Evolutionary conservation across 2,888 invertebrate genomes (phyloP).

Genomic region (Phalera bucephala): DNA sequence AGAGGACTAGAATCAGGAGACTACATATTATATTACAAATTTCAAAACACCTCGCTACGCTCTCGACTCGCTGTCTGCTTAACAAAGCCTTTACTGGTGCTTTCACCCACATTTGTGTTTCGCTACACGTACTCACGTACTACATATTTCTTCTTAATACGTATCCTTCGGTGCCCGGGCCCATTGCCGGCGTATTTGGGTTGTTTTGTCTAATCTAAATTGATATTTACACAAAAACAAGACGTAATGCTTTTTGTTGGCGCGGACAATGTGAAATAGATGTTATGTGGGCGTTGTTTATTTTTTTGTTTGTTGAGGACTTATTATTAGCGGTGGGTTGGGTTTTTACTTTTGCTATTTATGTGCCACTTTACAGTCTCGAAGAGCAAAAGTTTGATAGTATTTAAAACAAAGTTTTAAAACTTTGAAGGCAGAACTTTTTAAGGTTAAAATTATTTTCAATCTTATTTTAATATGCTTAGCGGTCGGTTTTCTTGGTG

Average conservation of each 20-base stretch:
- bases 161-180: conserved; percentile 34
- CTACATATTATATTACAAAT: no score
- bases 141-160: conserved; percentile 62
- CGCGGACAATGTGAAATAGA: conserved; percentile 16
- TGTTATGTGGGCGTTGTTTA: conserved; percentile 14
- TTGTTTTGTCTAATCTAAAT: conserved; percentile 50
- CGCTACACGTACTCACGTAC: conserved; percentile 50
- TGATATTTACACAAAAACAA: no score
- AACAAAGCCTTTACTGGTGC: no score
- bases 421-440: no score
- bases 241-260: conserved; percentile 25
- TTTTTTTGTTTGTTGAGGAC: background rate
- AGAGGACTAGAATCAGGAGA: no score
- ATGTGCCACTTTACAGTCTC: background rate
- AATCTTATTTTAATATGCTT: no score
- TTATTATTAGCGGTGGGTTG: background rate
- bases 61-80: no score
- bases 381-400: background rate
- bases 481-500: no score
- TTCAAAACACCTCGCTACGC: no score
- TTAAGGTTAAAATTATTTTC: no score
- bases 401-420: no score
- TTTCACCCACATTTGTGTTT: conserved; percentile 44
- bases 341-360: background rate
- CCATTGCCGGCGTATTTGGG: no score